phyloP scores from a whole-genome alignment of 2,888 invertebrate species.

The Agonopterix alstromeriana region DNA sequence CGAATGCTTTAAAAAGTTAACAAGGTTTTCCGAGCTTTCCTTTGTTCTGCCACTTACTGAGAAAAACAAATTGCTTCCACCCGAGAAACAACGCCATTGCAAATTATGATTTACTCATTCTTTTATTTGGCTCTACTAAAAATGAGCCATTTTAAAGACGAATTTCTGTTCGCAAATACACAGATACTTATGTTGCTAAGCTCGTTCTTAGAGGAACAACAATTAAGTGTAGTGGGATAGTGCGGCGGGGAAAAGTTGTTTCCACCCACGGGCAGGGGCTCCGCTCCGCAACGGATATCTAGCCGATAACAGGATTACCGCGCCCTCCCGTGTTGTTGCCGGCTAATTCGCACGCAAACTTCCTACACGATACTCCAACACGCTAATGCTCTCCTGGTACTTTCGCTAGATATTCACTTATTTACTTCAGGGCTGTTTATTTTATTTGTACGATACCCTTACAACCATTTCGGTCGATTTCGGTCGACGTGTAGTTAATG shows the following conservation, averaged over 20 bases:
- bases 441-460: too few species aligned
- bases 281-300: slow-evolving; percentile 42
- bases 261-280: slow-evolving; percentile 13
- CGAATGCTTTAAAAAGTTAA: slow-evolving; percentile 73
- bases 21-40: slow-evolving; percentile 69
- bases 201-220: slow-evolving; percentile 18
- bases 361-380: slow-evolving; percentile 41
- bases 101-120: slow-evolving; percentile 20
- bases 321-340: slow-evolving; percentile 46
- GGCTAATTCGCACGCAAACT: slow-evolving; percentile 64
- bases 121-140: not conserved
- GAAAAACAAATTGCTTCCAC: slow-evolving; percentile 60
- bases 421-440: too few species aligned
- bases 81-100: slow-evolving; percentile 19
- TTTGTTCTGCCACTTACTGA: slow-evolving; percentile 60
- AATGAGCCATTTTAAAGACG: not conserved
- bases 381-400: slow-evolving; percentile 34
- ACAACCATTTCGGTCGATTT: too few species aligned
- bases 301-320: slow-evolving; percentile 64
- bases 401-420: not conserved
- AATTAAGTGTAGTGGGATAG: slow-evolving; percentile 39
- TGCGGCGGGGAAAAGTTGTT: slow-evolving; percentile 41
- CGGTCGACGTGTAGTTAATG: too few species aligned
- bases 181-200: slow-evolving; percentile 4
- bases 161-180: not conserved